These are phyloP conservation scores for Petrophora chlorosata DNA, from an alignment of 2,888 invertebrate genomes.

Conservation along the genomic window DNA sequence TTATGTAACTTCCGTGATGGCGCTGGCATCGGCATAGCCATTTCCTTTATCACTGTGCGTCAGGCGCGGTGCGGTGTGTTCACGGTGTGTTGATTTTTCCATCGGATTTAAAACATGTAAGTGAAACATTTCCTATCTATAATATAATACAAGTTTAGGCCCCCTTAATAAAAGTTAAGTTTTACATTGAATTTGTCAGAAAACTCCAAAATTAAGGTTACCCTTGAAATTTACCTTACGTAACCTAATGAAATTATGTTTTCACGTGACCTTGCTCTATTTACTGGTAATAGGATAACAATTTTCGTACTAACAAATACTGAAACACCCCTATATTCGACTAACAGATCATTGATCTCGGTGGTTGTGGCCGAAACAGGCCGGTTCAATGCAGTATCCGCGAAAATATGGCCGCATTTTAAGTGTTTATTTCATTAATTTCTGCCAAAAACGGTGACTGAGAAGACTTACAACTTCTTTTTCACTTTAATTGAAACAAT, in stretches of 20 bases:
- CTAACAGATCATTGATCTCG: not conserved
- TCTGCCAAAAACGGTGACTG: too few species aligned
- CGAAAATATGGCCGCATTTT: conserved; percentile 10
- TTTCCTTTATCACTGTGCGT: conserved; percentile 80
- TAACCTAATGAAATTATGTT: conserved; percentile 76
- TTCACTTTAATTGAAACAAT: conserved; percentile 16
- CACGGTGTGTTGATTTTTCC: conserved; percentile 67
- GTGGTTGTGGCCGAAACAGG: not conserved
- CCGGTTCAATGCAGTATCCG: conserved; percentile 33
- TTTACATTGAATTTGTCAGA: not conserved
- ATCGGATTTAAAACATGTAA: conserved; percentile 79
- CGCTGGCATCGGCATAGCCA: conserved; percentile 59
- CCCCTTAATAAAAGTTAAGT: not conserved
- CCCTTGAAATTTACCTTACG: conserved; percentile 65
- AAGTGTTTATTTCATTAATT: not conserved
- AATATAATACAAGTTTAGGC: not conserved
- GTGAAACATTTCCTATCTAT: conserved; percentile 39
- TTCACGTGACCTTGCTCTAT: conserved; percentile 80
- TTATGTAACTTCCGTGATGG: conserved; percentile 73
- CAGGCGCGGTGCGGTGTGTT: conserved; percentile 75
- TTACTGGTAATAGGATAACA: conserved; percentile 21
- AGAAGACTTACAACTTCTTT: not conserved
- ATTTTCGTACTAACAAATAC: not conserved
- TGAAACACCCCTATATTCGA: too few species aligned
- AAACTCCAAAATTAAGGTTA: not conserved